Evolutionary conservation across 1,140 invertebrate species (phyloP).

Genomic region (Polypedilum pembai): DNA sequence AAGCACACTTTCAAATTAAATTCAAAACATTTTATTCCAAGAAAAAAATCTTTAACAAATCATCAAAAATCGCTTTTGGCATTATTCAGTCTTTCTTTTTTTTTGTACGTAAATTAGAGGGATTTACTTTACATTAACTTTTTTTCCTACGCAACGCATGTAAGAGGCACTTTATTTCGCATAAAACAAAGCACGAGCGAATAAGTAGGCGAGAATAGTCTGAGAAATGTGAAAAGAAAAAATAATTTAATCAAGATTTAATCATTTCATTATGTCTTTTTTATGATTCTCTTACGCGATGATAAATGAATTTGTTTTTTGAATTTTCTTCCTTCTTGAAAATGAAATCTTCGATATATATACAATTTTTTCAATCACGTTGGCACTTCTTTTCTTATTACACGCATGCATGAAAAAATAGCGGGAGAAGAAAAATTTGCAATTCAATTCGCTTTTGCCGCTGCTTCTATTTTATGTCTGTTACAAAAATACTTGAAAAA

Average conservation of each 20-base stretch:
- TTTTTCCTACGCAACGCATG: constrained; percentile 3
- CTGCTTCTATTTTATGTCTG: too few relatives aligned
- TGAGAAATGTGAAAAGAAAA: neutral
- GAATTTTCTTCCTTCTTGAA: too few relatives aligned
- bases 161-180: constrained; percentile 8
- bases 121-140: constrained; percentile 26
- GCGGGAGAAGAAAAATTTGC: too few relatives aligned
- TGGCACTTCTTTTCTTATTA: neutral
- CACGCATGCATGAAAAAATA: neutral
- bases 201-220: neutral
- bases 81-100: neutral
- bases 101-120: constrained; percentile 22
- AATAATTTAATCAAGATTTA: constrained; percentile 20
- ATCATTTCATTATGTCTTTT: neutral
- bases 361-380: neutral
- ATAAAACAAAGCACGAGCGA: neutral
- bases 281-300: constrained; percentile 13
- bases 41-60: neutral
- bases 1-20: too few relatives aligned
- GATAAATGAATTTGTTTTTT: constrained; percentile 19
- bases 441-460: too few relatives aligned
- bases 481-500: too few relatives aligned
- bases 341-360: neutral
- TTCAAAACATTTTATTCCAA: too few relatives aligned
- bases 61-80: neutral